Percentiles rank a stretch among this genome's conserved stretches.
These are phyloP conservation scores for Labeo catla DNA, from an alignment of 2,113 vertebrate species.

Conservation along the genomic window DNA sequence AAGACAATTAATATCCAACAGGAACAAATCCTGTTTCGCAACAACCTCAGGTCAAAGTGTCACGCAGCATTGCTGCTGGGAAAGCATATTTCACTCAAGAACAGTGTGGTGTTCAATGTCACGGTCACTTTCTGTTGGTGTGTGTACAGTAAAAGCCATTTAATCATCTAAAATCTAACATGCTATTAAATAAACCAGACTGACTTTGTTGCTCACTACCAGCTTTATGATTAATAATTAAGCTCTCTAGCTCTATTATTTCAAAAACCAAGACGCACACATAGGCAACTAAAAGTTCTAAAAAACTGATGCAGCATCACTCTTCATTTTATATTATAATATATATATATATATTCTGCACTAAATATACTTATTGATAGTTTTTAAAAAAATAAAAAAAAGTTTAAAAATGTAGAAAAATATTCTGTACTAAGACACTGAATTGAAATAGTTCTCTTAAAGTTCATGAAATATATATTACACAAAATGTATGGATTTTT, in stretches of 20 bases:
- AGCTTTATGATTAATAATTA: neutral
- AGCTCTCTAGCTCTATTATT: neutral
- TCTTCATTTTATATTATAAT: too few species aligned
- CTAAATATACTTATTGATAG: neutral
- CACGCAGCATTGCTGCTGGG: conserved; percentile 19
- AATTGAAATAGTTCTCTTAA: neutral
- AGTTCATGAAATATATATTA: neutral
- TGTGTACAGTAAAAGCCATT: neutral
- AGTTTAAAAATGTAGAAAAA: neutral
- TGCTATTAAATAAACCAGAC: neutral
- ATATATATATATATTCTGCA: too few species aligned
- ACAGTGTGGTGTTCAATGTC: conserved; percentile 20
- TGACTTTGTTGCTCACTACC: neutral
- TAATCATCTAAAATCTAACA: neutral
- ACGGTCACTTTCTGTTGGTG: neutral
- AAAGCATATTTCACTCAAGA: conserved; percentile 40
- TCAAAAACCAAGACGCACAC: neutral
- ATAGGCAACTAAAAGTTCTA: neutral
- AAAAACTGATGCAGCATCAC: neutral
- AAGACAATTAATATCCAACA: conserved; percentile 64
- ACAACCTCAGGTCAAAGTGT: conserved; percentile 59
- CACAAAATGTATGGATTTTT: neutral
- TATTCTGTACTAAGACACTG: too few species aligned
- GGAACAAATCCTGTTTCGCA: conserved; percentile 29
- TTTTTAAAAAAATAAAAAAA: too few species aligned